Conservation (phyloP, 2,113 vertebrate species). For the Xenopus borealis region DNA sequence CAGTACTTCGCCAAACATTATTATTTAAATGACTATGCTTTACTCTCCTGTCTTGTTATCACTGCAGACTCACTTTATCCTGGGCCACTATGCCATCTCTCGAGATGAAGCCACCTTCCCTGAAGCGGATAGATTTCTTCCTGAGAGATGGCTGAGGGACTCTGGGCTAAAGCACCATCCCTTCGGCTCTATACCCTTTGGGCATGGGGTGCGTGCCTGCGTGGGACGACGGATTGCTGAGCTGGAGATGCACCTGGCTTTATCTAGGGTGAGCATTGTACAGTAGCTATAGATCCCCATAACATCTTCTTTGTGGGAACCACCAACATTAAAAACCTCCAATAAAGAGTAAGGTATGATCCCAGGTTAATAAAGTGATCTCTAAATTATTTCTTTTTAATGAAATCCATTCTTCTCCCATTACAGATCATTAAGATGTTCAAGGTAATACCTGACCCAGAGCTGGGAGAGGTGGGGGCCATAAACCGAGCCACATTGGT, state of each 20-base stretch:
- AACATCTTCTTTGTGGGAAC: too few relatives aligned
- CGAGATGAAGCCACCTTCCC: constrained; percentile 59
- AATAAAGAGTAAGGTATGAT: too few relatives aligned
- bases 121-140: constrained; percentile 56
- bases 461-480: constrained; percentile 54
- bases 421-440: constrained; percentile 65
- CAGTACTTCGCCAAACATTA: too few relatives aligned
- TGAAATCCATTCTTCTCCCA: background rate
- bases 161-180: constrained; percentile 63
- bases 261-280: constrained; percentile 61
- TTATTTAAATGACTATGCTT: too few relatives aligned
- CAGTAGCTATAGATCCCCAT: too few relatives aligned
- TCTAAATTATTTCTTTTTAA: background rate
- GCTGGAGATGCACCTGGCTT: constrained; percentile 73
- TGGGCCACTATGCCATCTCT: constrained; percentile 66
- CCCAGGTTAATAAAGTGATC: too few relatives aligned
- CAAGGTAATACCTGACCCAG: constrained; percentile 64
- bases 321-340: too few relatives aligned
- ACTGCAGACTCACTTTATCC: constrained; percentile 67
- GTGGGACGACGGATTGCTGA: constrained; percentile 73
- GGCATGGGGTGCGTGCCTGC: constrained; percentile 69
- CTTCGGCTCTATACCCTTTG: constrained; percentile 74
- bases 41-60: background rate
- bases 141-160: constrained; percentile 65
- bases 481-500: constrained; percentile 64